A percentile compares a stretch with the other conserved stretches of the same genome.
Evolutionary conservation across 2,888 invertebrate species (phyloP).

Genomic region (Euclidia mi): DNA sequence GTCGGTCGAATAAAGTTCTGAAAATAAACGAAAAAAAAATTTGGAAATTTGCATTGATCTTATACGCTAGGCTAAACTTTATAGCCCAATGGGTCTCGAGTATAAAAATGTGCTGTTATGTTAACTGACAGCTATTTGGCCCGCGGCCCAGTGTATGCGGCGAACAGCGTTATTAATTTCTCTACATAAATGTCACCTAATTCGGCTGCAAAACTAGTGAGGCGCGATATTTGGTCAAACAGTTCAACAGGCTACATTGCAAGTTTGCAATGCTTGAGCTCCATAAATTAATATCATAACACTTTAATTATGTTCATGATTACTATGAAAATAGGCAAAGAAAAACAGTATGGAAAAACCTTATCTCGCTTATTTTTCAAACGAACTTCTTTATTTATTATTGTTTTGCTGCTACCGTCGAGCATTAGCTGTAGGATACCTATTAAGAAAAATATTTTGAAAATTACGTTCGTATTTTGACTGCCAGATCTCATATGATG

Average conservation of each 20-base stretch:
- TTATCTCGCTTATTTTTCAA: no score
- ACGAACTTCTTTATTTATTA: no score
- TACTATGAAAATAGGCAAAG: no score
- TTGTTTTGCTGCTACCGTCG: no score
- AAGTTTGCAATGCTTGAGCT: background rate
- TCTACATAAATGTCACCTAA: conserved; percentile 19
- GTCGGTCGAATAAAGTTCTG: conserved; percentile 9
- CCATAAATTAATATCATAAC: background rate
- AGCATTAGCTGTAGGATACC: no score
- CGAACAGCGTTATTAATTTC: conserved; percentile 34
- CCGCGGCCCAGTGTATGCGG: conserved; percentile 28
- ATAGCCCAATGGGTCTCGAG: conserved; percentile 13
- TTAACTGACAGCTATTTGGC: conserved; percentile 47
- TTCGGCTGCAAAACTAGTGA: conserved; percentile 18
- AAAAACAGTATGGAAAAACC: no score
- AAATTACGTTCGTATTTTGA: no score
- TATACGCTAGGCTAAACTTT: conserved; percentile 33
- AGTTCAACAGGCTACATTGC: conserved; percentile 4
- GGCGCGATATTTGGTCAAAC: background rate
- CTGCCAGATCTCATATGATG: no score
- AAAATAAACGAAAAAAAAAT: no score
- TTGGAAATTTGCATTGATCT: conserved; percentile 25
- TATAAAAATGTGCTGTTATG: conserved; percentile 31
- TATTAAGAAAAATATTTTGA: no score
- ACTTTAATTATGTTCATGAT: no score